Conservation (phyloP, 92 coral and sea anemone species). For the Actinostola sp. region DNA sequence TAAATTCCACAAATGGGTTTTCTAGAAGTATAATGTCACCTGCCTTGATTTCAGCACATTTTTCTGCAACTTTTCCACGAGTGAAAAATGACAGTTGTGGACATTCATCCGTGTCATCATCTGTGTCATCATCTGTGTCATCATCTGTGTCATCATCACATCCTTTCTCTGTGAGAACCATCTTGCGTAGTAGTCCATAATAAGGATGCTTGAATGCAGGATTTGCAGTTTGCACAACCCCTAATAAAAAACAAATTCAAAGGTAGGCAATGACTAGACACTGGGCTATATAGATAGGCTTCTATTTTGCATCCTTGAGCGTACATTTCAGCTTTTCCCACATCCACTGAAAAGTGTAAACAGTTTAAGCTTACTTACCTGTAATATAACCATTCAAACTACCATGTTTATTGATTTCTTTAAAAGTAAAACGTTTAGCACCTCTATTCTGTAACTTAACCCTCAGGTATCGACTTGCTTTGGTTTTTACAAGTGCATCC, state of each 20-base stretch:
- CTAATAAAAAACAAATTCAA: constrained; percentile 6
- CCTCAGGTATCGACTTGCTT: constrained; percentile 9
- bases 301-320: neutral
- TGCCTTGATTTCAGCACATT: constrained; percentile 20
- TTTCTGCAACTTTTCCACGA: constrained; percentile 53
- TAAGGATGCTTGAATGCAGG: constrained; percentile 31
- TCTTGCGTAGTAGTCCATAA: constrained; percentile 55
- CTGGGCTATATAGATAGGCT: too few relatives aligned
- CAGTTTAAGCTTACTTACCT: too few relatives aligned
- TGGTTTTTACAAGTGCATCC: constrained; percentile 27
- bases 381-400: constrained; percentile 22
- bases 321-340: neutral
- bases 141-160: constrained; percentile 22
- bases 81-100: constrained; percentile 8
- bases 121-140: constrained; percentile 20
- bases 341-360: too few relatives aligned
- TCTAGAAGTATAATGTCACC: constrained; percentile 52
- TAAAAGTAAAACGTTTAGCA: constrained; percentile 11
- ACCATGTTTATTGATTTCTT: constrained; percentile 16
- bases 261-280: neutral
- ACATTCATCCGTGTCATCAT: neutral
- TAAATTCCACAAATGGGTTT: constrained; percentile 28
- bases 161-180: constrained; percentile 37
- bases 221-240: constrained; percentile 41
- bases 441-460: constrained; percentile 20